Percentiles rank a stretch among this genome's conserved stretches.
Conservation (phyloP, 1,140 invertebrate species). For the Drosophila saltans region DNA sequence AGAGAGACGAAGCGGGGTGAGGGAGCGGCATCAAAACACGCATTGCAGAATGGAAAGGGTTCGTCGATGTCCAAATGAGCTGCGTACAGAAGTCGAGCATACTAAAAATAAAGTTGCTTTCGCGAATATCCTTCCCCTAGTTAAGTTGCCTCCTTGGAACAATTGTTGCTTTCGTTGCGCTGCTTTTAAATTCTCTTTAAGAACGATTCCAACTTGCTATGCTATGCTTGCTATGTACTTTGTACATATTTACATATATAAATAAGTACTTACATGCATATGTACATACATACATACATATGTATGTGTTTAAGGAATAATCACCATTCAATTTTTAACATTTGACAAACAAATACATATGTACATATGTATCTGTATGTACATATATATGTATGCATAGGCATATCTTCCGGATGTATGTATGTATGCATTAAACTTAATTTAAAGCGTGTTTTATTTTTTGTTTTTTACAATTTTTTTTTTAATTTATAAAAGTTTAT, state of each 20-base stretch:
- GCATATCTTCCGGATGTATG: background rate
- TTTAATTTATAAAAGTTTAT: too few relatives aligned
- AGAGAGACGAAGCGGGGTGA: conserved; percentile 3
- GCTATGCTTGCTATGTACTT: too few relatives aligned
- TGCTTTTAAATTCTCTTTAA: conserved; percentile 13
- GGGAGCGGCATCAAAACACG: conserved; percentile 15
- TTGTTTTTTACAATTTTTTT: too few relatives aligned
- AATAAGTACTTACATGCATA: too few relatives aligned
- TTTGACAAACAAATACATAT: background rate
- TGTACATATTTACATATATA: too few relatives aligned
- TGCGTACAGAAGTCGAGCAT: conserved; percentile 3
- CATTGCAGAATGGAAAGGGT: conserved; percentile 35
- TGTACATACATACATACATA: too few relatives aligned
- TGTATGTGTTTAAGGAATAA: too few relatives aligned
- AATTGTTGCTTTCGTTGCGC: conserved; percentile 73
- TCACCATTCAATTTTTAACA: background rate
- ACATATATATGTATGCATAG: too few relatives aligned
- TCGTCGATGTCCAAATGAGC: conserved; percentile 28
- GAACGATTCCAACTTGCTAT: background rate
- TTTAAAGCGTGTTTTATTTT: too few relatives aligned
- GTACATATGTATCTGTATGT: background rate
- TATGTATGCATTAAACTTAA: background rate
- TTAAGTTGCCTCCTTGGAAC: conserved; percentile 15
- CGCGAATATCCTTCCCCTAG: conserved; percentile 17
- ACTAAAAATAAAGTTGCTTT: conserved; percentile 38